phyloP scores from a whole-genome alignment of 2,113 vertebrate species.

The Epinephelus lanceolatus region DNA sequence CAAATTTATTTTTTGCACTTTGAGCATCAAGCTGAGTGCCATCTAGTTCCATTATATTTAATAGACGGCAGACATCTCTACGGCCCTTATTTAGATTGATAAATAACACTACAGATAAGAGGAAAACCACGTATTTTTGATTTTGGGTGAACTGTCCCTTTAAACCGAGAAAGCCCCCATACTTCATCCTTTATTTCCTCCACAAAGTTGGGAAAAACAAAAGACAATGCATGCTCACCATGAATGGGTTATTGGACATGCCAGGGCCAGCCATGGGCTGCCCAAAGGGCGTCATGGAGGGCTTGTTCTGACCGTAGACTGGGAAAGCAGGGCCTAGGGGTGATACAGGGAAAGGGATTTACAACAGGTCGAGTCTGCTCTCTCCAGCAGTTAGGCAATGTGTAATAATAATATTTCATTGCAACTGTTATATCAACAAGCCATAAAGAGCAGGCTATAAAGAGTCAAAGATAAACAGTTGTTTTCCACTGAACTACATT shows the following conservation, averaged over 20 bases:
- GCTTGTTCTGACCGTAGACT: constrained; percentile 93
- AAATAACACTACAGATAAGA: too few species aligned
- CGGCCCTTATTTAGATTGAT: too few species aligned
- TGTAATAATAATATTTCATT: constrained; percentile 15
- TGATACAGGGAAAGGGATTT: constrained; percentile 10
- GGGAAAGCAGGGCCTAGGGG: constrained; percentile 92
- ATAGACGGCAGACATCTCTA: too few species aligned
- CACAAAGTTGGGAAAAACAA: not conserved
- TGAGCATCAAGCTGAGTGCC: too few species aligned
- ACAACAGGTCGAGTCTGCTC: constrained; percentile 4
- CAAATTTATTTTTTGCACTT: too few species aligned
- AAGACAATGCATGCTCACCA: constrained; percentile 85
- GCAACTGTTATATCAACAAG: constrained; percentile 2
- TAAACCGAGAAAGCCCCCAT: not conserved
- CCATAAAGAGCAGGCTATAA: constrained; percentile 12
- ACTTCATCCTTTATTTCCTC: not conserved
- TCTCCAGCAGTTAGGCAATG: not conserved
- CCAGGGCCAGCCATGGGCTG: constrained; percentile 90
- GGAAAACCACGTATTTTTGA: too few species aligned
- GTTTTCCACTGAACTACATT: constrained; percentile 11
- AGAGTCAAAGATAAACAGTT: not conserved
- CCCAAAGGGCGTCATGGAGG: constrained; percentile 92
- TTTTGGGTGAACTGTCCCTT: too few species aligned
- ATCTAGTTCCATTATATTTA: too few species aligned
- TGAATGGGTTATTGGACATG: constrained; percentile 97